These are phyloP conservation scores for Hippocampus zosterae DNA, from an alignment of 2,113 vertebrate species.

Conservation along the genomic window DNA sequence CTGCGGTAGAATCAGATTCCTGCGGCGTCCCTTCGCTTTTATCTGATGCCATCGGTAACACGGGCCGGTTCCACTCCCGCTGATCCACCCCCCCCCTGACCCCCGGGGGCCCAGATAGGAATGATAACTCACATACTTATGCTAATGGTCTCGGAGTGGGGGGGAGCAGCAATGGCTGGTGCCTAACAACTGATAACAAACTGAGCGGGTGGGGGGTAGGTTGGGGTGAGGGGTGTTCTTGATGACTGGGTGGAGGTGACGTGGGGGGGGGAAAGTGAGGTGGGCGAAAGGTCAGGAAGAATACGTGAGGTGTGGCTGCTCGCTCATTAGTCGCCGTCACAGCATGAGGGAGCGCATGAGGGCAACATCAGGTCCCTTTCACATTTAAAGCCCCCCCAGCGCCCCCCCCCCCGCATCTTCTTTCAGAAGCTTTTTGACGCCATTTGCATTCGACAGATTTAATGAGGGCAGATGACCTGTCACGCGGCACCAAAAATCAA, in stretches of 20 bases:
- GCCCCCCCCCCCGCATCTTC: background rate
- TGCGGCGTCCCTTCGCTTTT: constrained; percentile 41
- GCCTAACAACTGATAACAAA: constrained; percentile 64
- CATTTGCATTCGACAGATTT: background rate
- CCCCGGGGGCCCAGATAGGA: constrained; percentile 57
- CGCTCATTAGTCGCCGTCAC: constrained; percentile 51
- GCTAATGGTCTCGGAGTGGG: constrained; percentile 38
- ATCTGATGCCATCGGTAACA: constrained; percentile 71
- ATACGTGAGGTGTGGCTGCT: constrained; percentile 54
- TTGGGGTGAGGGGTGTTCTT: constrained; percentile 16
- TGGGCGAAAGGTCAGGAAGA: constrained; percentile 56
- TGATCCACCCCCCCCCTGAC: background rate
- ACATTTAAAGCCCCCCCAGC: constrained; percentile 29
- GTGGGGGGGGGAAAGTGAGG: constrained; percentile 59
- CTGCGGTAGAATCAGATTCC: constrained; percentile 11
- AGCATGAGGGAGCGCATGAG: constrained; percentile 38
- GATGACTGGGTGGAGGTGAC: constrained; percentile 41
- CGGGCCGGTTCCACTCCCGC: constrained; percentile 26
- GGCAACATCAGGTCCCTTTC: constrained; percentile 43
- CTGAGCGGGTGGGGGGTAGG: constrained; percentile 27
- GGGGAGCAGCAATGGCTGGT: constrained; percentile 36
- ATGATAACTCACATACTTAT: constrained; percentile 70
- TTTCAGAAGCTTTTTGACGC: background rate
- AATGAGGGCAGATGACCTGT: background rate
- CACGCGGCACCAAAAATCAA: background rate